phyloP scores from a whole-genome alignment of 2,888 invertebrate genomes.

The Molorchus minor region DNA sequence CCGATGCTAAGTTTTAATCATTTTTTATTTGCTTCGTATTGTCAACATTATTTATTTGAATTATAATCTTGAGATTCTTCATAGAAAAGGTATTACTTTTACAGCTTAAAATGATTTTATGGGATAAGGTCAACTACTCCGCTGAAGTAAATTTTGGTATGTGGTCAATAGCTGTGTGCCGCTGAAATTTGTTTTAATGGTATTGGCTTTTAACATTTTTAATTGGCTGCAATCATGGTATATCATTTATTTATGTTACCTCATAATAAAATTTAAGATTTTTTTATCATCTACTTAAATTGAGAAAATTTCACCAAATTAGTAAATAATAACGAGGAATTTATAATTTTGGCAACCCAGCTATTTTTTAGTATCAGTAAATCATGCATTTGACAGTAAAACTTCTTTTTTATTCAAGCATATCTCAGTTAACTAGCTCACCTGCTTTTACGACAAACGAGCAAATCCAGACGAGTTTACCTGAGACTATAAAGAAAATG shows the following conservation, averaged over 20 bases:
- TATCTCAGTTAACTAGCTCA: constrained; percentile 46
- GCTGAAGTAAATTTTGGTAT: constrained; percentile 46
- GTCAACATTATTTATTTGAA: constrained; percentile 8
- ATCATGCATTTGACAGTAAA: too few species aligned
- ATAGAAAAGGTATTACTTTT: constrained; percentile 35
- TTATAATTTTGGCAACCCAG: too few species aligned
- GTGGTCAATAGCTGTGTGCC: constrained; percentile 39
- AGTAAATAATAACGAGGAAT: too few species aligned
- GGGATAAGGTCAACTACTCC: constrained; percentile 29
- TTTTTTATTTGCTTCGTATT: background rate
- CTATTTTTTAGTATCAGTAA: too few species aligned
- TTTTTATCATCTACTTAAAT: too few species aligned
- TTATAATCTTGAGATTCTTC: constrained; percentile 9
- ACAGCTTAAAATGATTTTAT: constrained; percentile 40
- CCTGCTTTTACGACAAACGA: constrained; percentile 50
- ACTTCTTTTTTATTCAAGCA: constrained; percentile 40
- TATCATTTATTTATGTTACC: constrained; percentile 12
- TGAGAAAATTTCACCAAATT: too few species aligned
- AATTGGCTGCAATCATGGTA: constrained; percentile 34
- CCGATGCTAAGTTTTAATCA: too few species aligned
- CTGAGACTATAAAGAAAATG: constrained; percentile 49
- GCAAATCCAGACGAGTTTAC: constrained; percentile 46
- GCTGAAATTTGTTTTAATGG: constrained; percentile 37
- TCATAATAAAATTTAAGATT: too few species aligned
- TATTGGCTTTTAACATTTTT: constrained; percentile 35